These are phyloP conservation scores for Merops nubicus DNA, from an alignment of 2,113 vertebrate species.

Conservation along the genomic window DNA sequence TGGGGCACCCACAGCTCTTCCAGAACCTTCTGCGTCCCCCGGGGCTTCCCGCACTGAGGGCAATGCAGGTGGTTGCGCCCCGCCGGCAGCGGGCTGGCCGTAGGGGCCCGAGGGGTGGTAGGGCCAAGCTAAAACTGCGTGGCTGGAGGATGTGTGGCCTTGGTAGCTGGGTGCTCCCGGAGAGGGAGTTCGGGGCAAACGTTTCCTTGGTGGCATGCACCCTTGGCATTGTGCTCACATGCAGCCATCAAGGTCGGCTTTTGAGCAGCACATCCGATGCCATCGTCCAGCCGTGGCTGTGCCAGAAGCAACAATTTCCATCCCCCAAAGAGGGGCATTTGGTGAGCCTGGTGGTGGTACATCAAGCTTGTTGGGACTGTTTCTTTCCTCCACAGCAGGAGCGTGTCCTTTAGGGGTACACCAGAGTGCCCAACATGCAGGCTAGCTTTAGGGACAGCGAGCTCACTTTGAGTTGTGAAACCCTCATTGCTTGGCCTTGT, in stretches of 20 bases:
- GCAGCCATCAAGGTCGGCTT: not conserved
- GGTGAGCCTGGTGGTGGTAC: not conserved
- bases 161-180: fast-evolving
- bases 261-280: not conserved
- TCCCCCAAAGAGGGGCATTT: fast-evolving
- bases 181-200: not conserved
- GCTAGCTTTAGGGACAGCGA: not conserved
- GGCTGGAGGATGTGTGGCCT: not conserved
- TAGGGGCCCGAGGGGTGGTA: fast-evolving
- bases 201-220: fast-evolving
- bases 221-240: fast-evolving
- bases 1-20: not conserved
- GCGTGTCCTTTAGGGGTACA: fast-evolving
- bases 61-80: not conserved
- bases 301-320: not conserved
- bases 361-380: fast-evolving
- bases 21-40: not conserved
- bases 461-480: fast-evolving
- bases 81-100: fast-evolving
- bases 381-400: not conserved
- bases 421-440: fast-evolving
- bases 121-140: fast-evolving
- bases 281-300: fast-evolving
- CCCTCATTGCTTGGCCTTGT: fast-evolving
- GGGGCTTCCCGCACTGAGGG: fast-evolving